These are phyloP conservation scores for Nephrotoma flavescens DNA, from an alignment of 2,888 invertebrate species.

Conservation along the genomic window DNA sequence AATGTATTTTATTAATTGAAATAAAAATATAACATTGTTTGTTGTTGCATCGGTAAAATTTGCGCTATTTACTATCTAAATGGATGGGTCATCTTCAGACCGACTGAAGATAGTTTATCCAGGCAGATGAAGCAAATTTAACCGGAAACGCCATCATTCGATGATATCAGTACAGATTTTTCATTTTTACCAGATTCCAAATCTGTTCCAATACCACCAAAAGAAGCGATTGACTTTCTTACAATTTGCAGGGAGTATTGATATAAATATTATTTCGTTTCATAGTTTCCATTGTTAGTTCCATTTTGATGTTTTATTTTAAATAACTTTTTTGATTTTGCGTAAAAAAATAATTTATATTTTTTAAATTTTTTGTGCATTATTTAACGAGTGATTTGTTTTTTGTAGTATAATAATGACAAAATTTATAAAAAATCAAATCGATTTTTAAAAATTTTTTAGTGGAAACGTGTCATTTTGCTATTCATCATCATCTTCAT, in stretches of 20 bases:
- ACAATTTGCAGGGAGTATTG: constrained; percentile 13
- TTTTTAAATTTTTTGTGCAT: constrained; percentile 3
- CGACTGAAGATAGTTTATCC: background rate
- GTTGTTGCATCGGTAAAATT: constrained; percentile 2
- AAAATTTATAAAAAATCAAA: background rate
- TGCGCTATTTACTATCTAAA: constrained; percentile 3
- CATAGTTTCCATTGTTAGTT: background rate
- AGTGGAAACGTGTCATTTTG: background rate
- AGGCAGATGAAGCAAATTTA: background rate
- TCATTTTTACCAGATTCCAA: background rate
- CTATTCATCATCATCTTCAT: constrained; percentile 74
- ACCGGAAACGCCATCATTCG: background rate
- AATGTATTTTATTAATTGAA: background rate
- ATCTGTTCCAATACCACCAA: background rate
- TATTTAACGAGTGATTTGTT: constrained; percentile 3
- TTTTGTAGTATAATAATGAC: background rate
- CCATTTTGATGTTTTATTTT: background rate
- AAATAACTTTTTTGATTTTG: constrained; percentile 1
- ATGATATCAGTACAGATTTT: background rate
- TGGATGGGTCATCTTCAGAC: background rate
- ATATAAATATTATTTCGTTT: constrained; percentile 1
- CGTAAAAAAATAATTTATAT: background rate
- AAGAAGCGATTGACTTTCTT: constrained; percentile 13
- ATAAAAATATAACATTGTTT: constrained; percentile 4
- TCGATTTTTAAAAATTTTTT: background rate